Conservation (phyloP, 2,113 vertebrate genomes). For the Atrichornis clamosus region DNA sequence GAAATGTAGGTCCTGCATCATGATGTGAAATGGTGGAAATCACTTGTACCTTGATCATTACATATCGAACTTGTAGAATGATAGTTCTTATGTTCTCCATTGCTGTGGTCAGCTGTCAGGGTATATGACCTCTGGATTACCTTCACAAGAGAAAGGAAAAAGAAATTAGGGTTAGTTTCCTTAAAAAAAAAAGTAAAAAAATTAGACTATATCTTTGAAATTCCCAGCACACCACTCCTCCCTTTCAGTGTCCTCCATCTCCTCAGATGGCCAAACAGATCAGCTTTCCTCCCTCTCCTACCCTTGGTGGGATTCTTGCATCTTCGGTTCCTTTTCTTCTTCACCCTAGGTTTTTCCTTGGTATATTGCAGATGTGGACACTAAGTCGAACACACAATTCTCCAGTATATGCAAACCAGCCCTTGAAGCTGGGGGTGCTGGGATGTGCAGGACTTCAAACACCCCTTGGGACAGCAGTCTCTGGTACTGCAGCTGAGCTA, state of each 20-base stretch:
- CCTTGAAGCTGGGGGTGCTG: neutral
- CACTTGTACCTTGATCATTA: neutral
- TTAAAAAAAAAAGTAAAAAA: neutral
- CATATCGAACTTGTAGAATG: neutral
- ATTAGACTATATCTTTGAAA: neutral
- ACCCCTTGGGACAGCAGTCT: neutral
- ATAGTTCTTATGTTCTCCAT: neutral
- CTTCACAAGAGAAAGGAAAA: neutral
- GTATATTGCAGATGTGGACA: fast-evolving
- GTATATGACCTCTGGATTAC: neutral
- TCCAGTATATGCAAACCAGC: neutral
- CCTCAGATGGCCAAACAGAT: neutral
- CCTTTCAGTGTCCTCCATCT: neutral
- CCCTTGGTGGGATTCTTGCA: neutral
- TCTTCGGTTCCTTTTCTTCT: neutral
- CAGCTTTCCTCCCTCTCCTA: neutral
- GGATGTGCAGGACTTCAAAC: neutral
- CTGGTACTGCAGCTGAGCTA: neutral
- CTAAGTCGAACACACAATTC: neutral
- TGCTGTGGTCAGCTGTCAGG: neutral
- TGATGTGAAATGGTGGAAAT: neutral
- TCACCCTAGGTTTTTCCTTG: neutral
- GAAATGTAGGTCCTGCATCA: neutral
- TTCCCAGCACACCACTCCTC: neutral
- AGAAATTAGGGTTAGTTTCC: neutral